Evolutionary conservation across 1,140 invertebrate genomes (phyloP), one percentile per base, ranked within the genome.

Genomic region (Conus ventricosus): DNA sequence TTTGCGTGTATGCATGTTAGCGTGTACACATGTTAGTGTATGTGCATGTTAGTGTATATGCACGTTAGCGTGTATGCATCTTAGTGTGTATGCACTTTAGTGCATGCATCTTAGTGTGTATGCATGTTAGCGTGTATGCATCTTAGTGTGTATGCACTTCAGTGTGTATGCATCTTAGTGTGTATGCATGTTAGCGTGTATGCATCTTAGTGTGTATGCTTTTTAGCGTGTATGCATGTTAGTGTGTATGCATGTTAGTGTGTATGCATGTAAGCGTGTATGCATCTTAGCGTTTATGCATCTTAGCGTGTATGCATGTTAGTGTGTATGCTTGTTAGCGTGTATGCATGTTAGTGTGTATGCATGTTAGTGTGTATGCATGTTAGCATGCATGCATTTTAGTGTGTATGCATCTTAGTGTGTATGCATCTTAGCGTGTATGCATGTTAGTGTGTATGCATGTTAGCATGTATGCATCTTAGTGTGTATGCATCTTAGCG

Each of bases 11-110:
- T 27, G 51, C n/a, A n/a, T 4, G 2, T 63, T 15, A 11, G 15
- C 10, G 25, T 81, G 27, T 81, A 27, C 53, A 11, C 11, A 27
- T 6, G 6, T 53, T 20, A 39, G 78, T 81, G 78, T 81, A 11
- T 81, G 11, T 81, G 78, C 53, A 27, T 7, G 78, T 81, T n/a
- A 13, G 78, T 81, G 78, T 81, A 27, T 81, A 11, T 81, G 78
- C 51, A 27, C 53, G 78, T 81, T n/a, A 57, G 25, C 60, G 25
- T 15, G 55, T 6, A 54, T 17, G 13, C 57, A 54, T 27, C 8
- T 27, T 7, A 10, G 27, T 25, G 55, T 27, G 51, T 25, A 20
- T 51, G 27, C 51, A 27, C 51, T 5, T 81, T n/a, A 13, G 78
- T 53, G 78, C 2, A 11, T 81, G 78, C 51, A 11, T 81, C 25